Evolutionary conservation across 2,888 invertebrate genomes (phyloP).

Genomic region (Diarsia dahlii): DNA sequence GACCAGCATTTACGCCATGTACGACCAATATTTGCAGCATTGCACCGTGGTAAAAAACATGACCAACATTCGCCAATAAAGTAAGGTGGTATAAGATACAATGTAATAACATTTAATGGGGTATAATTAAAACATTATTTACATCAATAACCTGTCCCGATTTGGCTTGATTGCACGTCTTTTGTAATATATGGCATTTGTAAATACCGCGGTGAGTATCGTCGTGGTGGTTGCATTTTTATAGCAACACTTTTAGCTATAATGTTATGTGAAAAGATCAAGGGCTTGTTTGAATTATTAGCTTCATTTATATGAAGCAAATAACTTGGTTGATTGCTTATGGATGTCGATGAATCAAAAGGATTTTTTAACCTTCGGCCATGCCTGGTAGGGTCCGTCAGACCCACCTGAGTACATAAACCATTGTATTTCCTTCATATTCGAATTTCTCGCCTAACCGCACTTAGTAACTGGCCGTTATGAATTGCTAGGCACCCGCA

Average conservation of each 20-base stretch:
- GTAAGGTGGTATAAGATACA: background rate
- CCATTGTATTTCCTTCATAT: no score
- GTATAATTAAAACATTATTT: slow-evolving; percentile 53
- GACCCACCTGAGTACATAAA: no score
- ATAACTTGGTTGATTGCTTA: background rate
- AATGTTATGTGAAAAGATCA: slow-evolving; percentile 4
- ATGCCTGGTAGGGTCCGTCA: no score
- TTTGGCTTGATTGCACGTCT: slow-evolving; percentile 38
- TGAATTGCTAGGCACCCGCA: no score
- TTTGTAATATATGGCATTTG: slow-evolving; percentile 36
- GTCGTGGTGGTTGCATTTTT: slow-evolving; percentile 18
- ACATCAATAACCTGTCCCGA: slow-evolving; percentile 30
- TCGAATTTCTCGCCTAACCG: no score
- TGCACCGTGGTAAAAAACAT: background rate
- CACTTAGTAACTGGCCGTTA: no score
- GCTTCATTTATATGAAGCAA: background rate
- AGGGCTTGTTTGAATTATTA: background rate
- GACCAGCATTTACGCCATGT: background rate
- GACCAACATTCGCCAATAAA: slow-evolving; percentile 21
- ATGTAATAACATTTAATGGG: slow-evolving; percentile 48
- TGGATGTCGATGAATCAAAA: background rate
- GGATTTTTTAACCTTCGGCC: no score
- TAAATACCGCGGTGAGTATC: slow-evolving; percentile 12
- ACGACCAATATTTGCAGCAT: background rate
- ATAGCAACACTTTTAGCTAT: slow-evolving; percentile 1